These are phyloP conservation scores for Notamacropus eugenii DNA, from an alignment of 2,797 vertebrate species.

Conservation along the genomic window DNA sequence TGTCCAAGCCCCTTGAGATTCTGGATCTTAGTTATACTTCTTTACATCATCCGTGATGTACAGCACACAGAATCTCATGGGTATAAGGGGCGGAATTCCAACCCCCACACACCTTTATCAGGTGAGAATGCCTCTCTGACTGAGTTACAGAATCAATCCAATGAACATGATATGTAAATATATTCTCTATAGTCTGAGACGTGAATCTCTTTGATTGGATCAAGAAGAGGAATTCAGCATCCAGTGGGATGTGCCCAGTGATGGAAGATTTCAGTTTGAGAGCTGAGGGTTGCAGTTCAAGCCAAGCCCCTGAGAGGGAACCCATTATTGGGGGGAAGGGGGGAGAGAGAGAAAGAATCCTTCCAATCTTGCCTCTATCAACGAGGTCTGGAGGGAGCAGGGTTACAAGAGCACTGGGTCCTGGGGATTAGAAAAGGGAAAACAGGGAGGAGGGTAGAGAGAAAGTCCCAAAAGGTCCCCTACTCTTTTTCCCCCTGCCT, in stretches of 20 bases:
- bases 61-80: neutral
- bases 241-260: neutral
- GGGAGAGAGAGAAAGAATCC: neutral
- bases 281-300: neutral
- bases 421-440: neutral
- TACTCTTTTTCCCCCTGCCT: neutral
- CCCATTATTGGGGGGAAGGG: neutral
- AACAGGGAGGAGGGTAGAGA: neutral
- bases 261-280: neutral
- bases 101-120: neutral
- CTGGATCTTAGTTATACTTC: neutral
- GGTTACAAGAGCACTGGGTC: neutral
- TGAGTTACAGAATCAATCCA: neutral
- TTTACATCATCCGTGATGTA: neutral
- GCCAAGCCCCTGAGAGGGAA: neutral
- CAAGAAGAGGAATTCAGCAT: neutral
- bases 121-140: neutral
- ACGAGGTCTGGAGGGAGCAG: neutral
- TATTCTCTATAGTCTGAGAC: neutral
- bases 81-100: neutral
- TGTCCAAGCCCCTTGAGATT: neutral
- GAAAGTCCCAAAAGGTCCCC: neutral
- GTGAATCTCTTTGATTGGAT: neutral
- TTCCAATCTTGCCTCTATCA: neutral
- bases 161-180: neutral